Percentiles rank a stretch among this genome's conserved stretches.
These are phyloP conservation scores for Myripristis murdjan DNA, from an alignment of 2,797 vertebrate species.

Conservation along the genomic window DNA sequence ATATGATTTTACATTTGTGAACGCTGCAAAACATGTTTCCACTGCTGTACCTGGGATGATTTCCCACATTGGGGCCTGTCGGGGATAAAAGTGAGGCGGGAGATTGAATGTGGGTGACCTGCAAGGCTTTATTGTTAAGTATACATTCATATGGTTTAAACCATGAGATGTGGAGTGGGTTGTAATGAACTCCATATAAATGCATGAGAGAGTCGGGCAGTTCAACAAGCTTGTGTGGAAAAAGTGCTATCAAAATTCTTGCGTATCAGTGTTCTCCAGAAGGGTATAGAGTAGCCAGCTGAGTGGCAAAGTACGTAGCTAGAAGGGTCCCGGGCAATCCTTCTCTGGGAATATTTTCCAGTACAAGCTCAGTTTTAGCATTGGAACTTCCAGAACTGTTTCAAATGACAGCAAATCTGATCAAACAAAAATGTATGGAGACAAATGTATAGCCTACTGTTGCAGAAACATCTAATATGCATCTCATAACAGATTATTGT, in stretches of 20 bases:
- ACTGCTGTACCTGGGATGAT: neutral
- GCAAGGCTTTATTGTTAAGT: conserved; percentile 3
- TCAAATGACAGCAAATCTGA: conserved; percentile 24
- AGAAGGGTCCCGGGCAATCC: conserved; percentile 2
- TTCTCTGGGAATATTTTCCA: conserved; percentile 15
- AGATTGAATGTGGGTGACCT: conserved; percentile 26
- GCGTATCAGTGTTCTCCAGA: conserved; percentile 11
- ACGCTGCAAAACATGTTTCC: neutral
- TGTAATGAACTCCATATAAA: conserved; percentile 36
- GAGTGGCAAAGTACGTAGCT: conserved; percentile 3
- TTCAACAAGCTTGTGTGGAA: conserved; percentile 5
- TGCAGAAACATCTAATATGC: conserved; percentile 25
- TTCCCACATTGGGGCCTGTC: neutral
- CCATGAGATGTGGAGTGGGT: conserved; percentile 16
- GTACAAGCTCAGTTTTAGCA: conserved; percentile 9
- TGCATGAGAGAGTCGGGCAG: conserved; percentile 13
- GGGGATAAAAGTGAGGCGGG: conserved; percentile 9
- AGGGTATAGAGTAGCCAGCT: conserved; percentile 1
- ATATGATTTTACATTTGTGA: conserved; percentile 6
- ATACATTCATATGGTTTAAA: conserved; percentile 44
- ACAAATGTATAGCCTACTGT: neutral
- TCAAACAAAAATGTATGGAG: conserved; percentile 36
- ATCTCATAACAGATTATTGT: conserved; percentile 9
- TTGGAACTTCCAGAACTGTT: conserved; percentile 20
- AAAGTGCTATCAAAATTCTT: conserved; percentile 14